Conservation (phyloP, 2,888 invertebrate genomes). For the Drosophila antonietae region DNA sequence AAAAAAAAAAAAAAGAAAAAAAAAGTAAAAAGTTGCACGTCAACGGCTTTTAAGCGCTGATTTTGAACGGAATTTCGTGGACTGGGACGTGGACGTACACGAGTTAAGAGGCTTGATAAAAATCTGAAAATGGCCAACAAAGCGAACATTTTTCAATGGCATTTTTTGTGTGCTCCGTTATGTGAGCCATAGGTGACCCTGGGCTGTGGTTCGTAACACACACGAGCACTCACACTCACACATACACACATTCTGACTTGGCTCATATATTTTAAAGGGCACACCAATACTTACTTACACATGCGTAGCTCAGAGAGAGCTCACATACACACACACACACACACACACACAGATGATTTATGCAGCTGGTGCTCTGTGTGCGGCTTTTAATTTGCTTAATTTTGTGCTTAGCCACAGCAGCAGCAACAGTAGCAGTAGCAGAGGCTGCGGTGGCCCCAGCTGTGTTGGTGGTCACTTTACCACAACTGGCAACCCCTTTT, state of each 20-base stretch:
- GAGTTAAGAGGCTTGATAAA: constrained; percentile 65
- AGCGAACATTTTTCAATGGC: constrained; percentile 72
- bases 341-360: constrained; percentile 62
- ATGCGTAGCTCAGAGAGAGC: too few relatives aligned
- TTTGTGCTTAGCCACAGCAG: constrained; percentile 74
- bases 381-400: constrained; percentile 80
- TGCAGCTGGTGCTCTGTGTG: constrained; percentile 70
- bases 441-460: constrained; percentile 24
- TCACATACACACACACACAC: constrained; percentile 35
- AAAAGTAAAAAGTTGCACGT: constrained; percentile 46
- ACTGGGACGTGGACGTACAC: neutral
- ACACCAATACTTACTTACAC: constrained; percentile 5
- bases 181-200: constrained; percentile 68
- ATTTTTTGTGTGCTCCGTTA: constrained; percentile 41
- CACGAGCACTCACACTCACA: constrained; percentile 11
- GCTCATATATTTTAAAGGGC: constrained; percentile 26
- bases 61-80: constrained; percentile 49
- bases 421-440: neutral
- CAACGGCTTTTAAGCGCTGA: constrained; percentile 74
- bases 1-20: neutral
- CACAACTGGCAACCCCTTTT: constrained; percentile 48
- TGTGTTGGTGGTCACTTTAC: constrained; percentile 50
- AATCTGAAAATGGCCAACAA: constrained; percentile 72
- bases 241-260: constrained; percentile 7
- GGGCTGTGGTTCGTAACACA: constrained; percentile 48